Base-by-base conservation (phyloP, 2,888 invertebrate species). In the Tortrix viridana region DNA sequence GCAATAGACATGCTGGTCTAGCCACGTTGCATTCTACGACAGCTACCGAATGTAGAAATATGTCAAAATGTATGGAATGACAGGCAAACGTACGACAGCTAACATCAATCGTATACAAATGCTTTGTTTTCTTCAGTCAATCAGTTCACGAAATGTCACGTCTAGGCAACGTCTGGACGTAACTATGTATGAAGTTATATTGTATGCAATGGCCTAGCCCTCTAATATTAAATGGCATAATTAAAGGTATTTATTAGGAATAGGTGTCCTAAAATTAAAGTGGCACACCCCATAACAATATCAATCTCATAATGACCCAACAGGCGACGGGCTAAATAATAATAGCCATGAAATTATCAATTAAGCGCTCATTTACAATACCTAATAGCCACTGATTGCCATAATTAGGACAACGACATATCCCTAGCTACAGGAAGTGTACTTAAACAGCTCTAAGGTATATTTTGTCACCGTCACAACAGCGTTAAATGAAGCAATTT, bases 401-500 rank as follows among this genome's bases (percentile, higher is more conserved):
- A 48, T 53, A 63, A 63, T 63, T 63, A 63, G 53, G 52, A 16
- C 43, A 57, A 32, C 58, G 58, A 63, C 53, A 63, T 63, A 57
- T 57, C 63, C 47, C 52, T 53, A 58, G 63, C 63, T 58, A 48
- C 63, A 58, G 63, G 63, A 63, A 63, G 58, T 63, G 63, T 77
- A 74, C 70, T 68, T 73, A 70, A 74, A 75, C 74, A 71, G 73
- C 74, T 71, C 60, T 69, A 68, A 69, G 73, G 71, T 72, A 74
- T 75, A 76, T 80, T 83, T 80, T 76, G 79, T 81, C 77, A 77
- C 76, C 72, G 61, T 61, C 65, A 61, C 60, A 79, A 73, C 77
- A 74, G 75, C 77, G 77, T 77, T 81, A 79, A 84, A 83, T 80
- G 79, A 82, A 81, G 80, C 81, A 85, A 85, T 85, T 83, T 86